These are phyloP conservation scores for Chironomus riparius DNA, from an alignment of 2,888 invertebrate species.

Conservation along the genomic window DNA sequence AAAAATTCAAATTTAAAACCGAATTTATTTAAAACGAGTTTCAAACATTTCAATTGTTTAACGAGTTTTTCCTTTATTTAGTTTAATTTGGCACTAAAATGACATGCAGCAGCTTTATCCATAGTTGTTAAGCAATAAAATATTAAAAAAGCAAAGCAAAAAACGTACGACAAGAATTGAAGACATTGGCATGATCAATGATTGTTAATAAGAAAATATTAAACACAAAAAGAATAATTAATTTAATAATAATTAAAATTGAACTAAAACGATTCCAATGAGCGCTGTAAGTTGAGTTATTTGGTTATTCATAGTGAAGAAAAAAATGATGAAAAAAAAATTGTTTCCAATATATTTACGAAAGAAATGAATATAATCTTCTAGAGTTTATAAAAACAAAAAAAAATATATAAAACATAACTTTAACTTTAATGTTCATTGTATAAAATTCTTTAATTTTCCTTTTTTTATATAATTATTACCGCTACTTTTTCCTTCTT, in stretches of 20 bases:
- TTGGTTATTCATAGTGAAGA: not conserved
- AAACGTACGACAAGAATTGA: not conserved
- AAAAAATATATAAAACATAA: not conserved
- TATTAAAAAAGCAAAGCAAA: not conserved
- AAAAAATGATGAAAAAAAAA: not conserved
- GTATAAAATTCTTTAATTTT: not conserved
- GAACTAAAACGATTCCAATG: conserved; percentile 26
- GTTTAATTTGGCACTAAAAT: too few relatives aligned
- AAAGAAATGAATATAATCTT: conserved; percentile 1
- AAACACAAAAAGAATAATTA: too few relatives aligned
- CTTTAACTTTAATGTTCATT: not conserved
- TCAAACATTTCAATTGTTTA: too few relatives aligned
- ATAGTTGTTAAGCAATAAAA: too few relatives aligned
- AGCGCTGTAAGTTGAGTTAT: conserved; percentile 24
- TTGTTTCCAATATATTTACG: not conserved
- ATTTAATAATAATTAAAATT: not conserved
- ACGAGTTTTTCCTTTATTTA: too few relatives aligned
- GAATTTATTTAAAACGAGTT: too few relatives aligned
- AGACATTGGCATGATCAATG: not conserved
- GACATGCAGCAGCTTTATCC: too few relatives aligned
- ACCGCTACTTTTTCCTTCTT: too few relatives aligned
- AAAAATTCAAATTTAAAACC: too few relatives aligned
- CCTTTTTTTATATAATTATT: not conserved
- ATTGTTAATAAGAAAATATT: conserved; percentile 1
- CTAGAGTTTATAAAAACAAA: not conserved